A percentile compares a stretch with the other conserved stretches of the same genome.
Evolutionary conservation across 2,797 vertebrate species (phyloP).

Genomic region (Cercopithecus hamlyni): DNA sequence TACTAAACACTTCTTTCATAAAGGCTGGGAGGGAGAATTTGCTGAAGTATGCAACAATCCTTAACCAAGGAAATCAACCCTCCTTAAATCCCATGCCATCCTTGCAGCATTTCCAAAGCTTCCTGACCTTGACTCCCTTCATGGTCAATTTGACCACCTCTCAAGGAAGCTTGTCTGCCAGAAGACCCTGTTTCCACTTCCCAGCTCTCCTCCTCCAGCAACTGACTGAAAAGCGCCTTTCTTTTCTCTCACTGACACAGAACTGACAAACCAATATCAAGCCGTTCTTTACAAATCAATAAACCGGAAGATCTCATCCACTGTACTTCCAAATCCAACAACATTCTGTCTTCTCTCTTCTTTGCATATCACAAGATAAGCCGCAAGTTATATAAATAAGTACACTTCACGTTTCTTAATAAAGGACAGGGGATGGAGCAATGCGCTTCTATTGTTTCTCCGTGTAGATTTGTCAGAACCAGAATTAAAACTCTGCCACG

Average conservation of each 20-base stretch:
- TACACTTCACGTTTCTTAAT: slow-evolving; percentile 60
- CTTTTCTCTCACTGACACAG: slow-evolving; percentile 62
- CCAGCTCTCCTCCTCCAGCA: slow-evolving; percentile 63
- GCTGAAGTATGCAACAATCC: slow-evolving; percentile 64
- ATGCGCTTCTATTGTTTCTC: slow-evolving; percentile 61
- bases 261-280: slow-evolving; percentile 71
- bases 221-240: slow-evolving; percentile 81
- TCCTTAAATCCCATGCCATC: slow-evolving; percentile 49
- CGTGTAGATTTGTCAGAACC: background rate
- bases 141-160: slow-evolving; percentile 61
- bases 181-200: slow-evolving; percentile 74
- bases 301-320: slow-evolving; percentile 77
- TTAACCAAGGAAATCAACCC: slow-evolving; percentile 69
- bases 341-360: slow-evolving; percentile 34
- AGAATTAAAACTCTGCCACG: background rate
- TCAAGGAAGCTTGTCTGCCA: slow-evolving; percentile 74
- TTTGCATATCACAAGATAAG: slow-evolving; percentile 58
- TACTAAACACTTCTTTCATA: slow-evolving; percentile 44
- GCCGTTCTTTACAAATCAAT: slow-evolving; percentile 78
- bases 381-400: slow-evolving; percentile 68
- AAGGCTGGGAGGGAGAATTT: slow-evolving; percentile 52
- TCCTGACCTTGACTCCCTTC: slow-evolving; percentile 75
- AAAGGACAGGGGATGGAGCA: slow-evolving; percentile 64
- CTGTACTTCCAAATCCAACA: slow-evolving; percentile 43
- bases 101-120: slow-evolving; percentile 69